Evolutionary conservation across 2,888 invertebrate species (phyloP).

Genomic region (Neuroscelio doddi): DNA sequence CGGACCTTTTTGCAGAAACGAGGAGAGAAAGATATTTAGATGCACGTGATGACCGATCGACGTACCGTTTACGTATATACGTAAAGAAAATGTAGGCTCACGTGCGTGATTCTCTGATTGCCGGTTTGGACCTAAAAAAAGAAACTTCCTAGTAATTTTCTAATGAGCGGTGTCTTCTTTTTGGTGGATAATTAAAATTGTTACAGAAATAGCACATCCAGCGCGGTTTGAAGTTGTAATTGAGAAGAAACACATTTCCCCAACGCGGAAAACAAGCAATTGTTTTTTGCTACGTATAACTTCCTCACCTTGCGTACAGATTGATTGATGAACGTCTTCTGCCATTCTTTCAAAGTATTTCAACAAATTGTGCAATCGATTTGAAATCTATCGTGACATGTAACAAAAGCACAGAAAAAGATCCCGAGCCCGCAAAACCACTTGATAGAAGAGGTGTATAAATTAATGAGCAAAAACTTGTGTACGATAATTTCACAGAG

Average conservation of each 20-base stretch:
- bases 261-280: no score
- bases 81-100: constrained; percentile 1
- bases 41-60: constrained; percentile 16
- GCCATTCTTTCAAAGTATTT: no score
- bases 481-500: no score
- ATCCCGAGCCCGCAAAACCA: no score
- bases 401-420: no score
- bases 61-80: not conserved
- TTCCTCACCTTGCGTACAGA: not conserved
- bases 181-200: constrained; percentile 35
- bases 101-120: constrained; percentile 28
- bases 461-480: no score
- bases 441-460: no score
- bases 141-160: constrained; percentile 7
- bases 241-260: no score
- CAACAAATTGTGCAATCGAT: no score
- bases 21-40: constrained; percentile 4
- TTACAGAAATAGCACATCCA: constrained; percentile 27
- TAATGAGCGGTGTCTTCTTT: constrained; percentile 21
- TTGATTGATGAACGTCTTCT: constrained; percentile 1
- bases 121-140: constrained; percentile 12
- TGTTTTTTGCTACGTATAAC: no score
- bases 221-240: constrained; percentile 20
- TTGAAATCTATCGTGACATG: no score
- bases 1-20: not conserved